These are phyloP conservation scores for Cinclus mexicanus DNA, from an alignment of 2,113 vertebrate species.

Conservation along the genomic window DNA sequence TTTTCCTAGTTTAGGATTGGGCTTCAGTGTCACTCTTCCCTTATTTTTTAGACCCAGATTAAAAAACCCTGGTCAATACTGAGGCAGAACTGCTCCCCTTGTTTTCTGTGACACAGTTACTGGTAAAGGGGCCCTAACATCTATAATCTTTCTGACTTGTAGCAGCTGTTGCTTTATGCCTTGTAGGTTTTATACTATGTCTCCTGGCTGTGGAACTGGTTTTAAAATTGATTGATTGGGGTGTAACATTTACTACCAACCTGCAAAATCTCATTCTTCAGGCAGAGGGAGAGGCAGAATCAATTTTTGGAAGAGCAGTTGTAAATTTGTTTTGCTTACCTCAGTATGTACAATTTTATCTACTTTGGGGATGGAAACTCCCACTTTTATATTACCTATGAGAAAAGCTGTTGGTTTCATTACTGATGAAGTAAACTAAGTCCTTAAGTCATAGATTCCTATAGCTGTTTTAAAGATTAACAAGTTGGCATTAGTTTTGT, in stretches of 20 bases:
- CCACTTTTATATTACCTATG: background rate
- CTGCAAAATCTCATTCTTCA: background rate
- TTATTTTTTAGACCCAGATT: background rate
- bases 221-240: background rate
- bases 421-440: background rate
- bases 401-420: background rate
- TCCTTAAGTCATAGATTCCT: background rate
- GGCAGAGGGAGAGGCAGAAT: background rate
- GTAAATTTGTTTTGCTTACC: background rate
- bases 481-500: background rate
- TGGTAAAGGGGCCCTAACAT: background rate
- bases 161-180: background rate
- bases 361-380: rapidly evolving
- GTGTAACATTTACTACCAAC: background rate
- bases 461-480: background rate
- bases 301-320: background rate
- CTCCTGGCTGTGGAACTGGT: background rate
- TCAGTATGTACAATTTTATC: background rate
- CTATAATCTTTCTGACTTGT: background rate
- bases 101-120: background rate
- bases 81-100: background rate
- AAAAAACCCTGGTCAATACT: background rate
- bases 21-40: background rate
- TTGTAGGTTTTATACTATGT: background rate
- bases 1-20: background rate